phyloP scores from a whole-genome alignment of 2,113 vertebrate genomes.

The Nannospalax galili region DNA sequence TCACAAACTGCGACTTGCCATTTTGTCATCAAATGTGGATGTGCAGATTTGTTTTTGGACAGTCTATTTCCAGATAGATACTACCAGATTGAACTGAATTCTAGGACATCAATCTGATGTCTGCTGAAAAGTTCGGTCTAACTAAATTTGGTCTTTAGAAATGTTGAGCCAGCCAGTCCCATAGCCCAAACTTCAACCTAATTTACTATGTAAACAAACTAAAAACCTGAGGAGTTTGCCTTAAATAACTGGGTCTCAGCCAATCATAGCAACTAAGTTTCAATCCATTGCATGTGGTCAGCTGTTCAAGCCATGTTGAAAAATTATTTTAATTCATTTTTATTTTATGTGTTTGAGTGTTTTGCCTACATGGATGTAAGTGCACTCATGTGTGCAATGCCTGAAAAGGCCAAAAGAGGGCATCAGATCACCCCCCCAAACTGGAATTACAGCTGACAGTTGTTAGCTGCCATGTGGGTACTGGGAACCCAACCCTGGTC shows the following conservation, averaged over 20 bases:
- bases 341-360: too few relatives aligned
- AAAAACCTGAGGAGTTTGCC: not conserved
- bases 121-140: not conserved
- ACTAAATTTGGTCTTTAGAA: not conserved
- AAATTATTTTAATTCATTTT: too few relatives aligned
- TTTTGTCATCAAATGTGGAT: not conserved
- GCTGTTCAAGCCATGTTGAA: too few relatives aligned
- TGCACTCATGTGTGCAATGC: too few relatives aligned
- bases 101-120: not conserved
- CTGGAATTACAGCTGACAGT: too few relatives aligned
- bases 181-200: not conserved
- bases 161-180: not conserved
- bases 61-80: not conserved
- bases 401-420: too few relatives aligned
- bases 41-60: rapidly evolving
- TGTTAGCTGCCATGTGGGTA: too few relatives aligned
- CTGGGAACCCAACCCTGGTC: too few relatives aligned
- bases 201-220: not conserved
- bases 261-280: not conserved
- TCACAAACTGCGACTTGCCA: not conserved
- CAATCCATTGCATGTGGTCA: not conserved
- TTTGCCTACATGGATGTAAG: too few relatives aligned
- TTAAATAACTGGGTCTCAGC: not conserved
- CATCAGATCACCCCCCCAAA: too few relatives aligned
- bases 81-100: not conserved